Evolutionary conservation across 2,888 invertebrate species (phyloP), one percentile per base, ranked within the genome.

Genomic region (Calliopum simillimum): DNA sequence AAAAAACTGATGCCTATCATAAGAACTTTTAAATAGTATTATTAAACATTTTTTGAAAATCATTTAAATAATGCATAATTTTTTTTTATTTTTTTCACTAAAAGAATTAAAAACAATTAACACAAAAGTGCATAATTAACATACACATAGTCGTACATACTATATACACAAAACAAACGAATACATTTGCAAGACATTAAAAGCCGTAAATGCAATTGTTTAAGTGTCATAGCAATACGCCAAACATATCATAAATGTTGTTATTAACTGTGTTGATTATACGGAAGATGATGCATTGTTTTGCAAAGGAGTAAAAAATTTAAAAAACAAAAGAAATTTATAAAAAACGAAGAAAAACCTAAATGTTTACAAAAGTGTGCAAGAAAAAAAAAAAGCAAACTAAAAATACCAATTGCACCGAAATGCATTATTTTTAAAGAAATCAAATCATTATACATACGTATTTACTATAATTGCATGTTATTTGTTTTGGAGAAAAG

Each of bases 221-320:
- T 82, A 80, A 84, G 79, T 83, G 81, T 84, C 81, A 83, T 85
- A 84, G 84, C 84, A 85, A 85, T 86, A 85, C 81, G 80, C 80
- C 82, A 85, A 85, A 85, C 85, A 85, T 85, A 85, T 85, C 85
- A 85, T 85, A 82, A 84, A 83, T 85, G 85, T 85, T 84, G 85
- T 85, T 85, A 85, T 79, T 79, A 79, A 84, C 84, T 82, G 82
- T 83, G 80, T 83, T 83, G 33, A 80, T 72, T 68, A 76, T 71
- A 69, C 68, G 74, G 75, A n/a, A n/a, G n/a, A 77, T 75, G 71
- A 76, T 73, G 69, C 72, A 71, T 69, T 25, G 65, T 51, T 72
- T 58, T 66, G 68, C 71, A 73, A 72, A 74, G 66, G 11, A 6
- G 2, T 2, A 33, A 33, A 33, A 4, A 3, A n/a, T n/a, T n/a